Base-by-base conservation (phyloP, 2,797 vertebrate genomes). In the Hozukius guyotensis region DNA sequence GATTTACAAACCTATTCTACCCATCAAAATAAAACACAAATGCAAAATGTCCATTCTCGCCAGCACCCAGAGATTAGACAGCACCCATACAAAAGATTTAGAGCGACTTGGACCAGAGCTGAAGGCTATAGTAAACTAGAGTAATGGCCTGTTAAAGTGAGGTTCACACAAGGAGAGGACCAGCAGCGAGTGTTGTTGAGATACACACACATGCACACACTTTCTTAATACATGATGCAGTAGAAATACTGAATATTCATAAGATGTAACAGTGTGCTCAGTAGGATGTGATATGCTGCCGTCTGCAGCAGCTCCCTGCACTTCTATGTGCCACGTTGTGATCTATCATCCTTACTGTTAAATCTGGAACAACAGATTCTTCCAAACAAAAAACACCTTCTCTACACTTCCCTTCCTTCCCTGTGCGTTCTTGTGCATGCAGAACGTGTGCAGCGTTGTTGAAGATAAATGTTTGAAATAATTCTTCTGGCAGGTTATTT, bases 241-340 rank as follows among this genome's bases (percentile, higher is more conserved):
- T 10, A 10, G 42, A 60, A 36, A 31, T 18, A 22, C 69, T 85
- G 65, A 76, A 88, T 87, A 82, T 84, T 67, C 75, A 83, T 46
- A 29, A 52, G 57, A 78, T 72, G 57, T 63, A 80, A 76, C 75
- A 57, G 66, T n/a, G 57, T 63, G 77, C 63, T 62, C 63, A 80
- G 75, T 75, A 49, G 36, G 78, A 82, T 72, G 77, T 75, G 73
- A 83, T 73, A 62, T 14, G 16, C 25, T 25, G 61, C 20, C 6
- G 36, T 61, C 77, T 71, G 64, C 74, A 69, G 64, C 77, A 65
- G 75, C 49, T 22, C 72, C 25, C 75, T 31, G 16, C 62, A 74
- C 38, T 27, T 42, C 24, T 34, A 42, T 42, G 62, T 56, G 27
- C 18, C 68, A n/a, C 2, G 46, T 64, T 7, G 2, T 64, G 55